Conservation (phyloP, 2,113 vertebrate species). For the Heterotilapia buettikoferi region DNA sequence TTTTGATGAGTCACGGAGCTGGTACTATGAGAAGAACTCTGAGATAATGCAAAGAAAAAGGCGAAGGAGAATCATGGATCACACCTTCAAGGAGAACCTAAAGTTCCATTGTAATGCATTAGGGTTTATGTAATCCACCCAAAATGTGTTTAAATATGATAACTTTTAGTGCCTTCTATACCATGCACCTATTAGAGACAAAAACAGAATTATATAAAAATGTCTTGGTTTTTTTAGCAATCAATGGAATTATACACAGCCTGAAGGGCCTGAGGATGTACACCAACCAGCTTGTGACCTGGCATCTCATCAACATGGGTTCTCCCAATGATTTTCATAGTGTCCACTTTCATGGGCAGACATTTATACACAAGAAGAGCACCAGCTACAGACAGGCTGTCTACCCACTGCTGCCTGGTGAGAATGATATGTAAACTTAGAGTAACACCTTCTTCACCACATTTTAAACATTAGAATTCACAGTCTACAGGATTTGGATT, state of each 20-base stretch:
- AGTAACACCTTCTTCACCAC: neutral
- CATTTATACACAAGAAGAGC: conserved; percentile 78
- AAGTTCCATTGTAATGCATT: conserved; percentile 79
- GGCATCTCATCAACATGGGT: conserved; percentile 92
- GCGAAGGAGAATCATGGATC: conserved; percentile 16
- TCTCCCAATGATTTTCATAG: conserved; percentile 83
- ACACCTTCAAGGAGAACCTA: conserved; percentile 61
- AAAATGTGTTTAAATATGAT: neutral
- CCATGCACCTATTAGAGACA: neutral
- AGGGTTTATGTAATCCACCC: neutral
- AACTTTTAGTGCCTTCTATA: neutral
- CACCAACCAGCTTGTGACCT: conserved; percentile 76
- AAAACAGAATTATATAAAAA: neutral
- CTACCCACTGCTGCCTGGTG: conserved; percentile 84
- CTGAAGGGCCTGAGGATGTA: conserved; percentile 91
- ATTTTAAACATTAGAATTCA: neutral
- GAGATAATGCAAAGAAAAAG: conserved; percentile 56
- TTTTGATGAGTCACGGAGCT: conserved; percentile 94
- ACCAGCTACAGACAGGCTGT: conserved; percentile 78
- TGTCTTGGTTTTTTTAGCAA: conserved; percentile 68
- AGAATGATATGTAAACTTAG: neutral
- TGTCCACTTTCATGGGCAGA: conserved; percentile 92
- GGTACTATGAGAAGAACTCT: conserved; percentile 80
- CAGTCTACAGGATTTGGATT: neutral
- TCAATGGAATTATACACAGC: conserved; percentile 86